Conservation (phyloP, 2,113 vertebrate species). For the Psammodynastes pulverulentus region DNA sequence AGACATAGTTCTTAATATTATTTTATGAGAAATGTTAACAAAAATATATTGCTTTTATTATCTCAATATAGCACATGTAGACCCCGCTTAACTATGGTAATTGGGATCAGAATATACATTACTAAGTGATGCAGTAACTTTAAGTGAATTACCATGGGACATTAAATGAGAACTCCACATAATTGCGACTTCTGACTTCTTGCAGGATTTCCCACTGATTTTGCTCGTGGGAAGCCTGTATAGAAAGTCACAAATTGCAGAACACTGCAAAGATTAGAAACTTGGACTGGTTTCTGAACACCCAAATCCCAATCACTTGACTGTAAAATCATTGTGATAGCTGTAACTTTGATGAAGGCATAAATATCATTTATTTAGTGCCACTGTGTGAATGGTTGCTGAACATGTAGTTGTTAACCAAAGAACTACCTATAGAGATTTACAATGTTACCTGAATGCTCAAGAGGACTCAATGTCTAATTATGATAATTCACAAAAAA, state of each 20-base stretch:
- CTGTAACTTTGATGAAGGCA: neutral
- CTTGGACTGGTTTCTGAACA: neutral
- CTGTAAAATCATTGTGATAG: neutral
- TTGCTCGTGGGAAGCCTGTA: neutral
- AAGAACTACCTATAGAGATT: neutral
- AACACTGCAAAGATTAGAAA: neutral
- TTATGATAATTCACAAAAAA: neutral
- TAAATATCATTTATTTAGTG: neutral
- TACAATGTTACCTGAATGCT: neutral
- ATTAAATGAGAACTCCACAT: neutral
- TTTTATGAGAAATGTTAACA: neutral
- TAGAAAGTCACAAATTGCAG: neutral
- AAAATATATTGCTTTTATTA: neutral
- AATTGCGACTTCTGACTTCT: neutral
- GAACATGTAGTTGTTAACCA: neutral
- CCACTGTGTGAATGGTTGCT: neutral
- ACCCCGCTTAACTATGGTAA: neutral
- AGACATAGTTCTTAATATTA: neutral
- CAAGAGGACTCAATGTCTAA: neutral
- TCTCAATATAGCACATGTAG: neutral
- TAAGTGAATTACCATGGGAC: neutral
- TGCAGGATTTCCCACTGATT: neutral
- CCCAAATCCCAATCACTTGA: neutral
- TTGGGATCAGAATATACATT: neutral
- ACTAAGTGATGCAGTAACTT: neutral